Conservation (phyloP, 2,113 vertebrate genomes). For the Zosterops borbonicus region DNA sequence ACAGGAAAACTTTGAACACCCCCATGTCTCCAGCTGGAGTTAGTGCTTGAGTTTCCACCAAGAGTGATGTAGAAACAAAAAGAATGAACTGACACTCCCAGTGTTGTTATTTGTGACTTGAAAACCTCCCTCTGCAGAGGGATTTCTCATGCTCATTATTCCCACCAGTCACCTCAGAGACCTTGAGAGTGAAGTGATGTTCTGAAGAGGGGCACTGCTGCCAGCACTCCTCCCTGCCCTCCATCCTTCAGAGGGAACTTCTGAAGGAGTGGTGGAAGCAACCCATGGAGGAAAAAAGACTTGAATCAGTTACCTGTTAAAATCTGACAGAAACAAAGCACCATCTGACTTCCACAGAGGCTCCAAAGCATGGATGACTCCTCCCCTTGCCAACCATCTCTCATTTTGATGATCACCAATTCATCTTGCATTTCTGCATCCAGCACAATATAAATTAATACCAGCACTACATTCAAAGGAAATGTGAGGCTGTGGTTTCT, state of each 20-base stretch:
- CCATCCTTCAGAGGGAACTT: not conserved
- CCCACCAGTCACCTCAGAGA: not conserved
- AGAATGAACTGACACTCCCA: not conserved
- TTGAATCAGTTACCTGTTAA: not conserved
- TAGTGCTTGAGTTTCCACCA: no score
- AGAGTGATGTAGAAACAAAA: not conserved
- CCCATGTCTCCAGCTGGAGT: not conserved
- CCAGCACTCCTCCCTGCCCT: not conserved
- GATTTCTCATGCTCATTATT: not conserved
- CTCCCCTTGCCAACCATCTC: not conserved
- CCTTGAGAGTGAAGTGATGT: not conserved
- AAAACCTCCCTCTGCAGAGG: not conserved
- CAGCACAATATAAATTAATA: not conserved
- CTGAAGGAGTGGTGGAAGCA: not conserved
- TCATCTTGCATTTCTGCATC: not conserved
- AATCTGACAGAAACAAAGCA: not conserved
- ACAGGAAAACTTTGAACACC: not conserved
- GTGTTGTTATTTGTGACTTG: not conserved
- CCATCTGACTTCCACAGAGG: fast-evolving
- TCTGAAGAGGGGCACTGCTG: not conserved
- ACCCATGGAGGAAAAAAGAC: not conserved
- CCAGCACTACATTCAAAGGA: not conserved
- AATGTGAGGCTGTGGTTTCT: not conserved
- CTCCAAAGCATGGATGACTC: not conserved
- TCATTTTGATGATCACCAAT: not conserved